A percentile compares a stretch with the other conserved stretches of the same genome.
Evolutionary conservation across 2,888 invertebrate genomes (phyloP).

Genomic region (Alsophila aescularia): DNA sequence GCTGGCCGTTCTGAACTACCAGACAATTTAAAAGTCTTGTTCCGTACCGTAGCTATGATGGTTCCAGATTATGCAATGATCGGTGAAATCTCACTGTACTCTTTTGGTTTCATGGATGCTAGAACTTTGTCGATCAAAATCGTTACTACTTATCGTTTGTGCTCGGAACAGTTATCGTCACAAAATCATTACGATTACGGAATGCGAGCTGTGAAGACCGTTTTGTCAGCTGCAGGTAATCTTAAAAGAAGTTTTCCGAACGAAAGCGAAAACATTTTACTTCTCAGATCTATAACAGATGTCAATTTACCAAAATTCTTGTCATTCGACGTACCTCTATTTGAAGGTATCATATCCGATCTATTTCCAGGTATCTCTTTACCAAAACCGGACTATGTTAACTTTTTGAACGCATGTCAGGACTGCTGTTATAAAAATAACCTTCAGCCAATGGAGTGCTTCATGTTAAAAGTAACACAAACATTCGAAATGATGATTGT

Average conservation of each 20-base stretch:
- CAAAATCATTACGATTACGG: constrained; percentile 96
- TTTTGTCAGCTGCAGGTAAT: constrained; percentile 92
- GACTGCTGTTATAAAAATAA: constrained; percentile 86
- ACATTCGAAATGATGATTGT: constrained; percentile 98
- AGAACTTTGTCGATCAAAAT: constrained; percentile 91
- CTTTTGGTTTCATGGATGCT: constrained; percentile 91
- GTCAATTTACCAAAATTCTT: constrained; percentile 97
- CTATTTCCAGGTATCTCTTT: constrained; percentile 92
- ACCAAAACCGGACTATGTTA: constrained; percentile 89
- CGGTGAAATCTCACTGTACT: constrained; percentile 93
- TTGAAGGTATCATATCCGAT: constrained; percentile 95
- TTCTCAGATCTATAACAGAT: constrained; percentile 94
- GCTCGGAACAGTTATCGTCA: constrained; percentile 93
- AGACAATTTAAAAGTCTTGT: constrained; percentile 93
- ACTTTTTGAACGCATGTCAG: constrained; percentile 87
- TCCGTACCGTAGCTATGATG: constrained; percentile 96
- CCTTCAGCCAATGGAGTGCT: constrained; percentile 90
- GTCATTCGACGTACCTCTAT: constrained; percentile 93
- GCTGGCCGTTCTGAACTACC: constrained; percentile 93
- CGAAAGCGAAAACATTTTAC: constrained; percentile 90
- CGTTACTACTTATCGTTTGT: constrained; percentile 91
- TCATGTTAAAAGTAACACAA: constrained; percentile 93
- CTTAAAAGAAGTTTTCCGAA: constrained; percentile 91
- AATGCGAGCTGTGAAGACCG: constrained; percentile 95
- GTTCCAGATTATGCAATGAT: constrained; percentile 95